Evolutionary conservation across 2,113 vertebrate species (phyloP).

Genomic region (Corydoras maculifer): DNA sequence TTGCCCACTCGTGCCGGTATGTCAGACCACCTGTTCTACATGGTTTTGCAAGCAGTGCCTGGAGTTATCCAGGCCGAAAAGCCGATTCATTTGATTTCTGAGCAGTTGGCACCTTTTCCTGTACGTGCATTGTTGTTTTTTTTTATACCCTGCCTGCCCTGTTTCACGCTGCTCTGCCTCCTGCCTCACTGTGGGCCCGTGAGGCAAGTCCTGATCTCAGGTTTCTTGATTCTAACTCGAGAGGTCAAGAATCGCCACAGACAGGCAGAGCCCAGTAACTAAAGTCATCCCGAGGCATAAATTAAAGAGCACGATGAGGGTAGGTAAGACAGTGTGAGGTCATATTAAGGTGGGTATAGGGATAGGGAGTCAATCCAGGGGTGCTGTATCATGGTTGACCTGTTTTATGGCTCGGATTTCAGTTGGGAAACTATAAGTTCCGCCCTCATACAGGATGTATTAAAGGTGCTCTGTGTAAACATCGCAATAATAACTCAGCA

Average conservation of each 20-base stretch:
- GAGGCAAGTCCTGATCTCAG: conserved; percentile 16
- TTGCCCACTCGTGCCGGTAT: background rate
- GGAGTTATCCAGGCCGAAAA: conserved; percentile 26
- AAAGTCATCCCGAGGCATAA: conserved; percentile 37
- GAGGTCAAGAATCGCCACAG: conserved; percentile 3
- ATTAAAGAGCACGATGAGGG: conserved; percentile 37
- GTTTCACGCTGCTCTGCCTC: conserved; percentile 6
- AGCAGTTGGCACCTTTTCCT: conserved; percentile 13
- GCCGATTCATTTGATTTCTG: conserved; percentile 25
- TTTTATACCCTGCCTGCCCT: background rate
- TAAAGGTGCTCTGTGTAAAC: no score
- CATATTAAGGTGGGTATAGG: background rate
- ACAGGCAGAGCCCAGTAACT: conserved; percentile 30
- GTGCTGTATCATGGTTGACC: no score
- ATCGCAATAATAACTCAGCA: no score
- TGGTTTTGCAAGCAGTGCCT: conserved; percentile 4
- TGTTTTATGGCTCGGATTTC: no score
- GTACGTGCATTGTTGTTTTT: background rate
- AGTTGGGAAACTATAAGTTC: no score
- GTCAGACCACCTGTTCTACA: background rate
- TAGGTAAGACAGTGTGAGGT: background rate
- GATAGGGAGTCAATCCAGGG: no score
- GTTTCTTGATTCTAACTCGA: conserved; percentile 11
- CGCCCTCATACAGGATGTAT: no score
- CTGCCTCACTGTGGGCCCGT: background rate